Base-by-base conservation (phyloP, 92 coral and sea anemone species). In the Bergia sp. region DNA sequence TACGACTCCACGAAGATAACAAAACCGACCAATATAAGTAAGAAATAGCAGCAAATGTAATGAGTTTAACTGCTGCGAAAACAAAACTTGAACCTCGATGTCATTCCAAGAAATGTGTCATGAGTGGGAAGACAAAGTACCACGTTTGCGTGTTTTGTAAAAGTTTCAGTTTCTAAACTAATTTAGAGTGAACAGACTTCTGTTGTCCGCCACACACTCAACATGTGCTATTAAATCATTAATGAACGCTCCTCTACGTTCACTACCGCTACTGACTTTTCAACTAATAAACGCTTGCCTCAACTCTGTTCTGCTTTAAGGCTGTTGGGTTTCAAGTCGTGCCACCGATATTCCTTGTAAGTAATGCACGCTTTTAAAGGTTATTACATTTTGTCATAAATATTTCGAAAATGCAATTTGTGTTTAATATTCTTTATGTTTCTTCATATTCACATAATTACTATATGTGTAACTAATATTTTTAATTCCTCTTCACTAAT, bases 261-360 rank as follows among this genome's bases (percentile, higher is more conserved):
- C 8, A 23, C 10, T 7, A 69, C 12, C 53, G 53, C 53, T 47
- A 23, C 3, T 73, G 39, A 74, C 78, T 37, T 4, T 74, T 2
- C 45, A 12, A 39, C 20, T 40, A 15, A 74, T 61, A n/a, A 39
- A 15, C 39, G 47, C 16, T 74, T 74, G 21, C 5, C 78, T 67
- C 6, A 21, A 13, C 15, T 83, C 77, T 64, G 20, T 83, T 78
- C 39, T 13, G 5, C 29, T 29, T 29, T 10, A 69, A 83, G 87
- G 87, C 2, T 42, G 87, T 29, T 83, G 87, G 87, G 37, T 69
- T 45, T 83, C 87, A 3, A 71, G 43, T 69, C 49, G 36, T 42
- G 49, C 76, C 21, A 44, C 42, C 10, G 58, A 36, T 10, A 37
- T 83, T 66, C 77, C 73, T 66, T 83, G 87, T 83, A 41, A 83